Percentiles rank a stretch among this genome's conserved stretches.
Conservation (phyloP, 1,140 invertebrate genomes). For the Eupristina koningsbergeri region DNA sequence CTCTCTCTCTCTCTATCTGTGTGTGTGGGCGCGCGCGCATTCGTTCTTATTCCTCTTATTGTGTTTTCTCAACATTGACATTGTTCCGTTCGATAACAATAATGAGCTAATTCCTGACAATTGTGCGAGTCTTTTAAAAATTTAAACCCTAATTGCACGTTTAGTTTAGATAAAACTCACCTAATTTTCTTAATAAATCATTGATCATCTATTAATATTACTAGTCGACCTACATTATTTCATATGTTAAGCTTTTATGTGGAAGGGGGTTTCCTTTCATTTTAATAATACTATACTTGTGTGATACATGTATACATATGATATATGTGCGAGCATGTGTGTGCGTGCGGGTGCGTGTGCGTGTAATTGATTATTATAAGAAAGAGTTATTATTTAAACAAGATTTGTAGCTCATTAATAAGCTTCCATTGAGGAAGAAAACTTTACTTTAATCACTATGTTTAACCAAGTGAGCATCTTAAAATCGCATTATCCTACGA, state of each 20-base stretch:
- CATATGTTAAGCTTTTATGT: neutral
- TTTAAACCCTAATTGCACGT: conserved; percentile 26
- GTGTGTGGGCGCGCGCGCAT: neutral
- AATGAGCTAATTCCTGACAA: conserved; percentile 23
- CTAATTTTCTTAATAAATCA: conserved; percentile 6
- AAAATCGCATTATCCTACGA: neutral
- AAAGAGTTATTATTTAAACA: neutral
- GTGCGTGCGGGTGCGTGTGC: too few species aligned
- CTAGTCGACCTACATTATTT: neutral
- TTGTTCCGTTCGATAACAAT: conserved; percentile 40
- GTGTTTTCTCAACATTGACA: conserved; percentile 49
- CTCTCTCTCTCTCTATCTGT: too few species aligned
- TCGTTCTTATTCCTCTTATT: conserved; percentile 6
- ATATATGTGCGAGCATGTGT: too few species aligned
- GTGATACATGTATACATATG: too few species aligned
- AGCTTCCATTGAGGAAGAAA: neutral
- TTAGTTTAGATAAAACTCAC: neutral
- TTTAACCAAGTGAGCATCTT: neutral
- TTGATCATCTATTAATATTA: conserved; percentile 17
- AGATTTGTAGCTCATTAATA: neutral
- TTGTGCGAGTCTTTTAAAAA: neutral
- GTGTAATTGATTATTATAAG: neutral
- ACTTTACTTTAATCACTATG: neutral
- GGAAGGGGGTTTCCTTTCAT: neutral
- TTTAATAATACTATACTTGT: too few species aligned